Conservation (phyloP, 2,888 invertebrate species). For the Odontothrips loti region DNA sequence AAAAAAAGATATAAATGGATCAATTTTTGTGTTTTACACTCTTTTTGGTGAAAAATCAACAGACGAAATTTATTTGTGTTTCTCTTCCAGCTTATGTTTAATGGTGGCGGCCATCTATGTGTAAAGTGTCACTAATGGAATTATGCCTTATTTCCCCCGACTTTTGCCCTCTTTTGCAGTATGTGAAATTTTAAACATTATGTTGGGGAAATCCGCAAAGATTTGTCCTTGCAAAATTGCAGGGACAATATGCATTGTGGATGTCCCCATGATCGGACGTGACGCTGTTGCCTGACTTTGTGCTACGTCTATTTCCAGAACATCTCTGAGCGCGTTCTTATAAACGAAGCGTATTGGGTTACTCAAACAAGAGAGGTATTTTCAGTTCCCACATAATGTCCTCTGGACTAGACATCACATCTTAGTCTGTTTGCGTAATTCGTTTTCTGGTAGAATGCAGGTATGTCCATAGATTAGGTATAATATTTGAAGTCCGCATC, state of each 20-base stretch:
- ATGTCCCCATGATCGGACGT: not conserved
- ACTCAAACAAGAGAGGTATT: constrained; percentile 89
- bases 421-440: constrained; percentile 26
- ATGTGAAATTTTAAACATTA: too few species aligned
- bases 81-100: too few species aligned
- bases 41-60: not conserved
- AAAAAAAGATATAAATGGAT: not conserved
- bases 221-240: not conserved
- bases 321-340: constrained; percentile 92
- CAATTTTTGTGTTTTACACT: not conserved
- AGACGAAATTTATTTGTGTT: not conserved
- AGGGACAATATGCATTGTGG: not conserved
- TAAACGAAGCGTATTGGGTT: constrained; percentile 92
- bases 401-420: constrained; percentile 22
- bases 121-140: too few species aligned
- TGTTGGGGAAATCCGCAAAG: too few species aligned
- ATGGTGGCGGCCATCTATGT: too few species aligned
- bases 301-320: constrained; percentile 57
- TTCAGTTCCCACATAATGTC: constrained; percentile 13
- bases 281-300: constrained; percentile 15
- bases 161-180: too few species aligned
- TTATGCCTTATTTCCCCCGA: too few species aligned
- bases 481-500: not conserved
- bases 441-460: constrained; percentile 20
- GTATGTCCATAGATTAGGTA: constrained; percentile 25